Evolutionary conservation across 1,140 invertebrate genomes (phyloP).

Genomic region (Calliphora vicina): DNA sequence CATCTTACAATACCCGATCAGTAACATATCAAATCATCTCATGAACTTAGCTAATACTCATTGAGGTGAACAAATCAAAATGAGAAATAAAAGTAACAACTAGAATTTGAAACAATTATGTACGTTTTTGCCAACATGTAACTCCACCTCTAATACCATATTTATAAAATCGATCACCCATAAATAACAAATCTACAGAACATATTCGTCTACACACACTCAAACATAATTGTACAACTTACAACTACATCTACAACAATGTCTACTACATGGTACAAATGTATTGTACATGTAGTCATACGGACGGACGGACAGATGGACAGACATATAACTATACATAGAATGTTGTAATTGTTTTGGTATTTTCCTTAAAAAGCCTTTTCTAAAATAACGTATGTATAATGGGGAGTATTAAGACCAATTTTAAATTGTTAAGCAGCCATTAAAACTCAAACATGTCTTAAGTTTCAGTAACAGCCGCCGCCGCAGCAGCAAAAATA

Average conservation of each 20-base stretch:
- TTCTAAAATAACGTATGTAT: not conserved
- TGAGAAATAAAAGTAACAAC: not conserved
- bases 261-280: not conserved
- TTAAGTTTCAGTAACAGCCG: not conserved
- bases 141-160: conserved; percentile 20
- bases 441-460: conserved; percentile 29
- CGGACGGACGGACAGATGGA: no score
- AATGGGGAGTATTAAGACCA: conserved; percentile 28
- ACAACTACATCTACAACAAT: not conserved
- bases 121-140: conserved; percentile 8
- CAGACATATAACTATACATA: not conserved
- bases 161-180: conserved; percentile 30
- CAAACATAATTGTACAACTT: not conserved
- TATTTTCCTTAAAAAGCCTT: conserved; percentile 22
- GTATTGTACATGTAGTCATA: not conserved
- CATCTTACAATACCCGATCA: no score
- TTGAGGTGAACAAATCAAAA: not conserved
- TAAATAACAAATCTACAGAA: conserved; percentile 9
- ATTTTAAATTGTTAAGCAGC: conserved; percentile 31
- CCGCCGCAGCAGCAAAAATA: not conserved
- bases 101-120: not conserved
- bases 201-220: not conserved
- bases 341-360: conserved; percentile 21
- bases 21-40: no score
- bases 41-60: not conserved